Evolutionary conservation across 2,113 vertebrate genomes (phyloP), one percentile per base, ranked within the genome.

Genomic region (Bubo bubo): DNA sequence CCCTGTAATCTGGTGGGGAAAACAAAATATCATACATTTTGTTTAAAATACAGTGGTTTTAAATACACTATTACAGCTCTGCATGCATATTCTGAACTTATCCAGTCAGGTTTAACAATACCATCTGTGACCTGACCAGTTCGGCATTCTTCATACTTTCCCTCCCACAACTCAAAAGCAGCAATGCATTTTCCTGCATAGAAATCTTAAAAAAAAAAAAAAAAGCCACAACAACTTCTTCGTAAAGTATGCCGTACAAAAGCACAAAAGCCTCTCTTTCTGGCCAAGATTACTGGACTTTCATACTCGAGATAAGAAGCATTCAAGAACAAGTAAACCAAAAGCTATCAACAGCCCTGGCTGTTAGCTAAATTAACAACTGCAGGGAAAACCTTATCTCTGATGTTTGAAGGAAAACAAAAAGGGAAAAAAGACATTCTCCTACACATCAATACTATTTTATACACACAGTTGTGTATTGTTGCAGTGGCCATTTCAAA

Each of bases 1-100:
- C 26, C 99, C 99, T 6, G 99, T 99, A 73, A 99, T 99, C 99
- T 99, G 96, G 4, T 23, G 47, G 64, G 49, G 56, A 62, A 35
- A 91, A 76, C 34, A 89, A 88, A 93, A 23, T 2, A 11, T 18
- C 52, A 84, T 14, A 30, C 3, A 18, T 49, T 92, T 60, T 4
- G 60, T 12, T 47, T 35, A 43, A 47, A 15, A 39, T 15, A n/a
- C 35, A 55, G 21, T 2, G 28, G 18, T 13, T 64, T 14, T 9
- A 71, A 52, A 79, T 1, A 59, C 17, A 74, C 14, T 28, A 4
- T 0, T 24, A 20, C 27, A 75, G 52, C 26, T 3, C 50, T 14
- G 21, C 73, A 34, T 12, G 14, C 22, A 8, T 0, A 13, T 10
- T 12, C 75, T 79, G 17, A 28, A 82, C 7, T 8, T 27, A 59